phyloP scores from a whole-genome alignment of 1,140 invertebrate species.

The Drosophila repleta region DNA sequence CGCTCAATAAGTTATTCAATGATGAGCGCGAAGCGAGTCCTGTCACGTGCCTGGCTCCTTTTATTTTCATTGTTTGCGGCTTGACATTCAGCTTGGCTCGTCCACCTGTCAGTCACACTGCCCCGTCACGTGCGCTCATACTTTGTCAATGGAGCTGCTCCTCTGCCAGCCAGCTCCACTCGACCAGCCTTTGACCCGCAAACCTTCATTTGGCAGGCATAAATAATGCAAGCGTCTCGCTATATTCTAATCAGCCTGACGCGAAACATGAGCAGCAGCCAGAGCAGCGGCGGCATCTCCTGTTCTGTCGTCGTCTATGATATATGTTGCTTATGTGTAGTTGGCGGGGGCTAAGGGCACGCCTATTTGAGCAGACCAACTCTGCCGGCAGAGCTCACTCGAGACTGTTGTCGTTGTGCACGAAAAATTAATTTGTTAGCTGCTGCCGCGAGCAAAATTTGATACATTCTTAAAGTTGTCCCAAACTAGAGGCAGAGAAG shows the following conservation, averaged over 20 bases:
- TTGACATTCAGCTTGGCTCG: conserved; percentile 31
- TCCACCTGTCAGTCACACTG: conserved; percentile 66
- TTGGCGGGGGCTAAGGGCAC: not conserved
- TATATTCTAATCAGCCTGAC: conserved; percentile 82
- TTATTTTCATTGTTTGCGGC: conserved; percentile 72
- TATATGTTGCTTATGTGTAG: conserved; percentile 38
- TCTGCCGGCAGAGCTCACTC: not conserved
- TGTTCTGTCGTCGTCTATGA: conserved; percentile 39
- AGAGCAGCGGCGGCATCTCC: not conserved
- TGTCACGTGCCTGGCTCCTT: conserved; percentile 71
- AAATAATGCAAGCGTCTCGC: conserved; percentile 69
- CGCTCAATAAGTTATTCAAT: conserved; percentile 72
- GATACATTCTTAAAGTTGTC: conserved; percentile 47
- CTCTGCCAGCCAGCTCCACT: conserved; percentile 6
- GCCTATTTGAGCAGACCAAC: not conserved
- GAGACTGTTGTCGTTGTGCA: conserved; percentile 58
- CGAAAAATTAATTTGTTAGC: conserved; percentile 77
- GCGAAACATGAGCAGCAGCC: conserved; percentile 63
- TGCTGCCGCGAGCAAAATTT: conserved; percentile 36
- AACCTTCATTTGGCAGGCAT: conserved; percentile 69
- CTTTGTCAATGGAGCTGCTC: conserved; percentile 57
- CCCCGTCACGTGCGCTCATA: conserved; percentile 71
- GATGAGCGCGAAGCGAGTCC: conserved; percentile 66
- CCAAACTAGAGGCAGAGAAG: not conserved
- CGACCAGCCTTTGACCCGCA: conserved; percentile 69